Evolutionary conservation across 2,888 invertebrate genomes (phyloP).

Genomic region (Arge pagana): DNA sequence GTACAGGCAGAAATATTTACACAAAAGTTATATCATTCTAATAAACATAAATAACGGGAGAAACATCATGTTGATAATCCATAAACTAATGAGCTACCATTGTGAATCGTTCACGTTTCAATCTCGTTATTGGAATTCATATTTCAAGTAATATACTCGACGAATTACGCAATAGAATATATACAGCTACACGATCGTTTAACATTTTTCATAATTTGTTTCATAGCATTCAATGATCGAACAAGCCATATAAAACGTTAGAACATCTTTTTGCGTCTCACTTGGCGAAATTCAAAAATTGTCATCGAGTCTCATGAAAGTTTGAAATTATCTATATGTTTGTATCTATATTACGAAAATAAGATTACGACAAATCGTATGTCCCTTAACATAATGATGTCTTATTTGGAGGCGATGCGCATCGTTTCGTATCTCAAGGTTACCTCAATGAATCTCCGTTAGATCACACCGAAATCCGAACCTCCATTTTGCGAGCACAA

Average conservation of each 20-base stretch:
- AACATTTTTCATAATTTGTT: background rate
- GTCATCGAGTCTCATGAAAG: constrained; percentile 5
- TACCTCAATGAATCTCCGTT: too few species aligned
- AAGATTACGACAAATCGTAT: too few species aligned
- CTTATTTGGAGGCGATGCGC: too few species aligned
- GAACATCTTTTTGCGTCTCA: background rate
- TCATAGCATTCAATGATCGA: too few species aligned
- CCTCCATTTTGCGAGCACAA: too few species aligned
- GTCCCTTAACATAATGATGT: too few species aligned
- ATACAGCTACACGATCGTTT: constrained; percentile 1
- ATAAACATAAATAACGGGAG: background rate
- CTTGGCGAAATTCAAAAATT: background rate
- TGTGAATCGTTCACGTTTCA: background rate
- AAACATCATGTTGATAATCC: constrained; percentile 6
- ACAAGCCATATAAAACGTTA: background rate
- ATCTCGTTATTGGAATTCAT: constrained; percentile 4
- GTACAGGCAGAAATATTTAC: constrained; percentile 4
- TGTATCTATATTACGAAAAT: too few species aligned
- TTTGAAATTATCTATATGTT: background rate
- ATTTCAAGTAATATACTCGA: background rate
- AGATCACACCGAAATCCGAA: too few species aligned
- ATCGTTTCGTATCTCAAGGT: too few species aligned
- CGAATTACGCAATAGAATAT: constrained; percentile 1
- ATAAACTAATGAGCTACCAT: constrained; percentile 11
- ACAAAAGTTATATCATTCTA: constrained; percentile 1